These are phyloP conservation scores for Dipodomys merriami DNA, from an alignment of 2,113 vertebrate genomes.

Conservation along the genomic window DNA sequence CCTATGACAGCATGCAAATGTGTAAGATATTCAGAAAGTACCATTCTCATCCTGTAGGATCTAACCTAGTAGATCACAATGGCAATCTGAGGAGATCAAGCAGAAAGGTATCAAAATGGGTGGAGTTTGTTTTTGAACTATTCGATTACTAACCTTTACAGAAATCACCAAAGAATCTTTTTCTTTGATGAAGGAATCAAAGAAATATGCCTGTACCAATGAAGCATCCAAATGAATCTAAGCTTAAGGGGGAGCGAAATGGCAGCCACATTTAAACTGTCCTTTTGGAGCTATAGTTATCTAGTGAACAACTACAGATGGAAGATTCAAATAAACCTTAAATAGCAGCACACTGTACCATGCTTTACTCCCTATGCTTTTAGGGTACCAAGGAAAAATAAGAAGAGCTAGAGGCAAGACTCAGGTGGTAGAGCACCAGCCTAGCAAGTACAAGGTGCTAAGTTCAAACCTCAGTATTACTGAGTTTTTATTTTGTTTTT, in stretches of 20 bases:
- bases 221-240: conserved; percentile 39
- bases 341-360: neutral
- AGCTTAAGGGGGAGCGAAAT: neutral
- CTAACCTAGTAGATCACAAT: neutral
- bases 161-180: conserved; percentile 15
- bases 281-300: neutral
- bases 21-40: neutral
- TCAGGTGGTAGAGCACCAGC: too few species aligned
- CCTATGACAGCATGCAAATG: neutral
- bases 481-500: too few species aligned
- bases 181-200: neutral
- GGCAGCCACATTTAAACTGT: neutral
- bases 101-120: neutral
- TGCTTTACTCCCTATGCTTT: neutral
- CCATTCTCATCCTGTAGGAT: neutral
- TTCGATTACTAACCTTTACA: conserved; percentile 5
- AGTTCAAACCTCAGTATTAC: too few species aligned
- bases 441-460: too few species aligned
- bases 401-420: neutral
- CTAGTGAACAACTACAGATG: neutral
- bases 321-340: neutral
- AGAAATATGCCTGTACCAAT: neutral
- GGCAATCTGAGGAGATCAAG: neutral
- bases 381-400: neutral
- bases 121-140: neutral